phyloP scores from a whole-genome alignment of 2,888 invertebrate genomes.

The Polydrusus tereticollis region DNA sequence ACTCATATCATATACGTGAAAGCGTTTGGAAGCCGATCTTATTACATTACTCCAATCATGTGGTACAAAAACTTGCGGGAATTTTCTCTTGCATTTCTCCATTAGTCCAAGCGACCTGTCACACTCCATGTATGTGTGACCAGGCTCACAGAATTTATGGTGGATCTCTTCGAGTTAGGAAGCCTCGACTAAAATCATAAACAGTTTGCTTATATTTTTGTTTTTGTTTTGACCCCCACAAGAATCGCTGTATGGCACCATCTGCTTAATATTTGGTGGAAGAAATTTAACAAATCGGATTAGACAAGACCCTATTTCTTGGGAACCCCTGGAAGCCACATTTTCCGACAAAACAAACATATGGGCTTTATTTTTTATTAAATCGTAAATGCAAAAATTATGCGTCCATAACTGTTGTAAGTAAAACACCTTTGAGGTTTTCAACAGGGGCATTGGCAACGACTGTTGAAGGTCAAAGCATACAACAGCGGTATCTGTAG shows the following conservation, averaged over 20 bases:
- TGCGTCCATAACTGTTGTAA: slow-evolving; percentile 49
- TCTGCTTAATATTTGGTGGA: slow-evolving; percentile 8
- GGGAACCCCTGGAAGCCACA: slow-evolving; percentile 50
- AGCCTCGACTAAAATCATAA: slow-evolving; percentile 33
- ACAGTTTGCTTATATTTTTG: slow-evolving; percentile 38
- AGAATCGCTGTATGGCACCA: slow-evolving; percentile 32
- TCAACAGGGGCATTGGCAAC: slow-evolving; percentile 46
- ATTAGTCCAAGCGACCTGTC: slow-evolving; percentile 34
- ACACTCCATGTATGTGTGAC: slow-evolving; percentile 34
- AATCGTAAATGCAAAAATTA: slow-evolving; percentile 49
- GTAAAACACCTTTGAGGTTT: slow-evolving; percentile 29
- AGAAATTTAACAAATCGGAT: slow-evolving; percentile 33
- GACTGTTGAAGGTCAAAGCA: slow-evolving; percentile 52
- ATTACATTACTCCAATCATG: slow-evolving; percentile 36
- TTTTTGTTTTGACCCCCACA: slow-evolving; percentile 42
- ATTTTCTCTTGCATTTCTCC: slow-evolving; percentile 32
- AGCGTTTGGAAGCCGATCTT: slow-evolving; percentile 31
- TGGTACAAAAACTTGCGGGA: slow-evolving; percentile 35
- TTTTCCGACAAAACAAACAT: slow-evolving; percentile 52
- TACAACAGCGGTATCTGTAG: slow-evolving; percentile 22
- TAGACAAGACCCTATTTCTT: slow-evolving; percentile 50
- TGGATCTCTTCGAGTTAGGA: slow-evolving; percentile 31
- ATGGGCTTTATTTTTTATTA: slow-evolving; percentile 42
- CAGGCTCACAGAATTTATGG: slow-evolving; percentile 37
- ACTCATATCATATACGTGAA: slow-evolving; percentile 32